Conservation (phyloP, 2,797 vertebrate species). For the Eptatretus atami region DNA sequence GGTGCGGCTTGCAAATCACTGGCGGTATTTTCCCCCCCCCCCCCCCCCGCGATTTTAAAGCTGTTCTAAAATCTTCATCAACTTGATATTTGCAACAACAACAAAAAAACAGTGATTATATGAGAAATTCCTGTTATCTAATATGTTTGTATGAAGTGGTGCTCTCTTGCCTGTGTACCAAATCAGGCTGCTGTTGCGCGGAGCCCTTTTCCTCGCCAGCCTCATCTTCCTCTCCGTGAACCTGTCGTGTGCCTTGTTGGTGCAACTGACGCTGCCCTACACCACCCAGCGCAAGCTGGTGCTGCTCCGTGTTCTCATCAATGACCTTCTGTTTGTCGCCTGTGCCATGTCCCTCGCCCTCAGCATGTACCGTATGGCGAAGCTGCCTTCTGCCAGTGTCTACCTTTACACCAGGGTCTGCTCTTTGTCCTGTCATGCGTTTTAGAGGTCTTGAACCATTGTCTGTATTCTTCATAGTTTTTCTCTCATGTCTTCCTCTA, state of each 20-base stretch:
- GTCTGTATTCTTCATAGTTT: no score
- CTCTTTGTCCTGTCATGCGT: no score
- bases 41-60: no score
- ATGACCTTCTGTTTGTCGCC: slow-evolving; percentile 44
- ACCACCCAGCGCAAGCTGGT: slow-evolving; percentile 18
- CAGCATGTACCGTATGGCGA: slow-evolving; percentile 82
- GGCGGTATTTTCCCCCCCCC: no score
- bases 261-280: slow-evolving; percentile 17
- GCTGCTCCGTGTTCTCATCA: slow-evolving; percentile 46
- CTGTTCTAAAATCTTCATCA: no score
- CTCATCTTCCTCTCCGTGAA: slow-evolving; percentile 51
- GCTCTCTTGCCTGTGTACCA: background rate
- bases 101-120: no score
- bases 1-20: no score
- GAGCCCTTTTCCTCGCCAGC: slow-evolving; percentile 36
- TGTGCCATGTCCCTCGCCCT: slow-evolving; percentile 45
- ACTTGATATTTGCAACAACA: no score
- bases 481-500: no score
- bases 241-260: slow-evolving; percentile 51
- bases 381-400: slow-evolving; percentile 75
- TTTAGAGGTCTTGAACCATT: no score
- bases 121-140: no score
- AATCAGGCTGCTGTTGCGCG: slow-evolving; percentile 26
- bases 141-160: no score
- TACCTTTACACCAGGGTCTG: slow-evolving; percentile 86